phyloP scores from a whole-genome alignment of 37 sponge, comb jelly and placozoan genomes.

The Geodia barretti region DNA sequence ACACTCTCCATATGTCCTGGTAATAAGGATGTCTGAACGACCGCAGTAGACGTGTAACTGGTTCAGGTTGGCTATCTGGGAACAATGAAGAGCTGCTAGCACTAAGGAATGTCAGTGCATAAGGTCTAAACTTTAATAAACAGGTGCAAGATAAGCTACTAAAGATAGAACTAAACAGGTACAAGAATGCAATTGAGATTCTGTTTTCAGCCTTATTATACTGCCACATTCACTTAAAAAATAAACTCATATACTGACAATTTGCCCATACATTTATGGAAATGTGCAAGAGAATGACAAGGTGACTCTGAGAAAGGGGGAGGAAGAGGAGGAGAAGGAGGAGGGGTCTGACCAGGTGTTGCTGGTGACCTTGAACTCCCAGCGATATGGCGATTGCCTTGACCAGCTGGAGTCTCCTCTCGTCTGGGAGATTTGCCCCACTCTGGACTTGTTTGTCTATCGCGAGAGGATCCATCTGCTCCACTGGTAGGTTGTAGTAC shows the following conservation, averaged over 20 bases:
- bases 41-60: constrained; percentile 27
- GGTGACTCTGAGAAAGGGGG: background rate
- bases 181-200: background rate
- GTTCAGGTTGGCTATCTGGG: constrained; percentile 25
- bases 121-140: too few species aligned
- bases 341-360: background rate
- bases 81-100: too few species aligned
- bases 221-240: background rate
- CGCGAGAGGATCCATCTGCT: background rate
- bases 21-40: background rate
- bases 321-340: too few species aligned
- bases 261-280: background rate
- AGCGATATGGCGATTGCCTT: background rate
- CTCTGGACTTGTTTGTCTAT: background rate
- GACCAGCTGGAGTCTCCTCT: constrained; percentile 6
- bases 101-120: too few species aligned
- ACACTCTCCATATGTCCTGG: background rate
- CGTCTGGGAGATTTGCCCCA: background rate
- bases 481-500: constrained; percentile 19
- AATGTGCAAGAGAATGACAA: background rate
- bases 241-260: background rate
- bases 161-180: background rate
- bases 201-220: background rate
- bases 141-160: background rate
- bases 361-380: background rate